Evolutionary conservation across 2,113 vertebrate genomes (phyloP).

Genomic region (Ptilonorhynchus violaceus): DNA sequence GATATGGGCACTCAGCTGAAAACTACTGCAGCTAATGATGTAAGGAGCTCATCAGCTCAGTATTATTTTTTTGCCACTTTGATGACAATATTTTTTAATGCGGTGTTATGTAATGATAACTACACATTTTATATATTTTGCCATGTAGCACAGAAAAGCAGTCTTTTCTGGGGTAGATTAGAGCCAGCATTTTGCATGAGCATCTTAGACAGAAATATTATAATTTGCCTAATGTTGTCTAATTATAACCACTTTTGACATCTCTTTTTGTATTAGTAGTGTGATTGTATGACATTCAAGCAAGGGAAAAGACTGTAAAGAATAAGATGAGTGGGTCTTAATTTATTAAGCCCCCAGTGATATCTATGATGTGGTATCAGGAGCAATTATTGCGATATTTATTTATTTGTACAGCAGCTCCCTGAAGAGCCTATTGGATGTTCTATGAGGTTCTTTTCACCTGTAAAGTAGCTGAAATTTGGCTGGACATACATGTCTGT

Average conservation of each 20-base stretch:
- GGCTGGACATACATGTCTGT: fast-evolving
- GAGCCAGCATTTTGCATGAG: neutral
- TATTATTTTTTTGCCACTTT: neutral
- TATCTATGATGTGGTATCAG: neutral
- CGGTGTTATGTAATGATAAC: neutral
- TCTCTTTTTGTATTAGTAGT: neutral
- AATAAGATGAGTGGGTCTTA: neutral
- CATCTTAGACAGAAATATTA: neutral
- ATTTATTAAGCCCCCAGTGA: neutral
- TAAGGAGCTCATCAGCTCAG: neutral
- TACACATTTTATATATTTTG: neutral
- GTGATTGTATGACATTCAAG: neutral
- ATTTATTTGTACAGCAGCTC: neutral
- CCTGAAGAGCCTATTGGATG: neutral
- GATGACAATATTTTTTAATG: neutral
- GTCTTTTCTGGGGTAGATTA: neutral
- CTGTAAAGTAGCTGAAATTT: neutral
- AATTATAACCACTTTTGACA: neutral
- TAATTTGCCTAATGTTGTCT: neutral
- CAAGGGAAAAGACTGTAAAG: neutral
- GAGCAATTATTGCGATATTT: neutral
- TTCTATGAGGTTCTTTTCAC: neutral
- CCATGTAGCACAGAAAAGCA: neutral
- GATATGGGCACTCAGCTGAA: fast-evolving
- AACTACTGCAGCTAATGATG: fast-evolving